Conservation (phyloP, 2,797 vertebrate genomes). For the Falco cherrug region DNA sequence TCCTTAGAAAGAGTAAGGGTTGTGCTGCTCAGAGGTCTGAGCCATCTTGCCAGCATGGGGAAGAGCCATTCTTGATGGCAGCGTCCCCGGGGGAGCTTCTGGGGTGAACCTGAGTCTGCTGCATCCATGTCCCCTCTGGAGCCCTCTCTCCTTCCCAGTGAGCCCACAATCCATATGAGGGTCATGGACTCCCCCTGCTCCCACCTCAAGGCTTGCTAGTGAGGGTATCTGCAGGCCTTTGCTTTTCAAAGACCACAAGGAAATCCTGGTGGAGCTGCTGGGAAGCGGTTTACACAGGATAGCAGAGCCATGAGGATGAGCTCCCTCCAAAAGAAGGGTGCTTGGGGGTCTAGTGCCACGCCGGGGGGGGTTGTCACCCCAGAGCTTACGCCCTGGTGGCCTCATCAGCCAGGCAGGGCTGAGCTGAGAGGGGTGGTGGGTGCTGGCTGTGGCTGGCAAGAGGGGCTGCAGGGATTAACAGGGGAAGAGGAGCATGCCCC, state of each 20-base stretch:
- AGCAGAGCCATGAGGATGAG: background rate
- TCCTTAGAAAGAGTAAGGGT: background rate
- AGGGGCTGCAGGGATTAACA: background rate
- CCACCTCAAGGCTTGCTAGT: background rate
- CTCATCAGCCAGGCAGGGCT: background rate
- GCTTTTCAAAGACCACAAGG: background rate
- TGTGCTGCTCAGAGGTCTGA: background rate
- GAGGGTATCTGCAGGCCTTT: background rate
- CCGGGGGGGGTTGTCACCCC: too few relatives aligned
- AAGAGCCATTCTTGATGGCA: background rate
- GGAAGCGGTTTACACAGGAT: background rate
- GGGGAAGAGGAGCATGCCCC: background rate
- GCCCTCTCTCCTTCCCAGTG: accelerated
- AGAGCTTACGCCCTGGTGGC: background rate
- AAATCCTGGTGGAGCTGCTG: background rate
- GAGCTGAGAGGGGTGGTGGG: background rate
- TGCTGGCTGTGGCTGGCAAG: background rate
- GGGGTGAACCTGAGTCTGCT: background rate
- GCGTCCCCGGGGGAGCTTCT: background rate
- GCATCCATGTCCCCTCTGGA: background rate
- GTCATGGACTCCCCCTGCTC: background rate
- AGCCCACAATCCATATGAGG: background rate
- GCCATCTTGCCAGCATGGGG: accelerated
- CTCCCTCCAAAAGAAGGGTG: background rate
- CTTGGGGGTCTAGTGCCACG: background rate